These are phyloP conservation scores for Smutsia gigantea DNA, from an alignment of 2,797 vertebrate species.

Conservation along the genomic window DNA sequence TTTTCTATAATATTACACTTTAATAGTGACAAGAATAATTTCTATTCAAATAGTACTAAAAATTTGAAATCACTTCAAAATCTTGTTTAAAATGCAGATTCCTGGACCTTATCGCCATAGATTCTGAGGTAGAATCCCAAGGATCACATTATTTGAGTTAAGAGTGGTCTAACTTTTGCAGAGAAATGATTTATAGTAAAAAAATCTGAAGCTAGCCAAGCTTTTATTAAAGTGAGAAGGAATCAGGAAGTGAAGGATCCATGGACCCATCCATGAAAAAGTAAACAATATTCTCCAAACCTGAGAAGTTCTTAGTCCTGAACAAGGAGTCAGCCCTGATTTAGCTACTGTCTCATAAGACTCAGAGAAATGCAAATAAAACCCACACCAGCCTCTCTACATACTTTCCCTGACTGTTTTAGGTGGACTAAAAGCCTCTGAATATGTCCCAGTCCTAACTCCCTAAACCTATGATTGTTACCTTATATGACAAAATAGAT, in stretches of 20 bases:
- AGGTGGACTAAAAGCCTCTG: background rate
- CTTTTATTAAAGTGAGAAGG: background rate
- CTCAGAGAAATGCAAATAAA: background rate
- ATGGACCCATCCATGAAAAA: background rate
- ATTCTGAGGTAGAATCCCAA: background rate
- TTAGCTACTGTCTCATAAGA: background rate
- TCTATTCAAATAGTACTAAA: background rate
- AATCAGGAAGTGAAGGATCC: background rate
- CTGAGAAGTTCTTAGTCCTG: background rate
- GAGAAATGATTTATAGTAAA: background rate
- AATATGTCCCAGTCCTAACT: background rate
- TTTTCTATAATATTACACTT: background rate
- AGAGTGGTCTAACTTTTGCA: background rate
- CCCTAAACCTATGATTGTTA: background rate
- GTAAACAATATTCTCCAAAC: background rate
- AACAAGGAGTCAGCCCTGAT: background rate
- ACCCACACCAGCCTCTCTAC: background rate
- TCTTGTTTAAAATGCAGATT: background rate
- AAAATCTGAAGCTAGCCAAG: background rate
- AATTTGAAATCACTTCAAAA: background rate
- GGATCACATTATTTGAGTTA: conserved; percentile 9
- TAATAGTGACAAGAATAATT: background rate
- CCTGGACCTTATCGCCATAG: background rate
- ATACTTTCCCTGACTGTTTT: background rate
- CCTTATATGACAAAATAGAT: background rate